Evolutionary conservation across 2,797 vertebrate species (phyloP).

Genomic region (Denticeps clupeoides): DNA sequence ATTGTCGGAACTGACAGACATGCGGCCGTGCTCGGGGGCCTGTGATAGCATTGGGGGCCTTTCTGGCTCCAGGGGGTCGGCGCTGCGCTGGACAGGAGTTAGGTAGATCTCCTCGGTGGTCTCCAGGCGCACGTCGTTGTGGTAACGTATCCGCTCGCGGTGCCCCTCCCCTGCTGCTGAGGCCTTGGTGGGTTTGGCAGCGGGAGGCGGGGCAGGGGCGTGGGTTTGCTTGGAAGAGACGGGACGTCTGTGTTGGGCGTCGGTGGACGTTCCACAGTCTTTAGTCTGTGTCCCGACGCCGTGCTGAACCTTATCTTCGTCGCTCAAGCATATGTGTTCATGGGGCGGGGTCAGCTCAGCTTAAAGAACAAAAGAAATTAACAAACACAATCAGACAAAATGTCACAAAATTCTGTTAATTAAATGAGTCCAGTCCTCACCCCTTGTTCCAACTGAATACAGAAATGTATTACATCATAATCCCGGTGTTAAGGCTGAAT

Average conservation of each 20-base stretch:
- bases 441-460: too few species aligned
- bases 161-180: slow-evolving; percentile 41
- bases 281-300: slow-evolving; percentile 78
- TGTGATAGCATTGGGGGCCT: slow-evolving; percentile 65
- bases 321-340: slow-evolving; percentile 88
- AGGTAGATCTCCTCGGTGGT: slow-evolving; percentile 95
- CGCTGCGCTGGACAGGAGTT: slow-evolving; percentile 80
- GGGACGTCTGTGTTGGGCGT: slow-evolving; percentile 72
- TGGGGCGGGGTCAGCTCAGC: slow-evolving; percentile 81
- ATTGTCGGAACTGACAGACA: slow-evolving; percentile 85
- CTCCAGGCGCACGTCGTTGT: slow-evolving; percentile 77
- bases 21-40: slow-evolving; percentile 77
- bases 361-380: slow-evolving; percentile 30
- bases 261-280: slow-evolving; percentile 88
- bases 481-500: too few species aligned
- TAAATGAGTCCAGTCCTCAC: too few species aligned
- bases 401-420: too few species aligned
- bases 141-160: slow-evolving; percentile 80
- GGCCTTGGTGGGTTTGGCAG: slow-evolving; percentile 21
- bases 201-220: slow-evolving; percentile 35
- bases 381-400: not conserved
- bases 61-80: slow-evolving; percentile 49
- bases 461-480: too few species aligned
- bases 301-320: slow-evolving; percentile 78
- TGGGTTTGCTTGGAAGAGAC: slow-evolving; percentile 61